Evolutionary conservation across 2,797 vertebrate genomes (phyloP), one percentile per base, ranked within the genome.

Genomic region (Octomys mimax): DNA sequence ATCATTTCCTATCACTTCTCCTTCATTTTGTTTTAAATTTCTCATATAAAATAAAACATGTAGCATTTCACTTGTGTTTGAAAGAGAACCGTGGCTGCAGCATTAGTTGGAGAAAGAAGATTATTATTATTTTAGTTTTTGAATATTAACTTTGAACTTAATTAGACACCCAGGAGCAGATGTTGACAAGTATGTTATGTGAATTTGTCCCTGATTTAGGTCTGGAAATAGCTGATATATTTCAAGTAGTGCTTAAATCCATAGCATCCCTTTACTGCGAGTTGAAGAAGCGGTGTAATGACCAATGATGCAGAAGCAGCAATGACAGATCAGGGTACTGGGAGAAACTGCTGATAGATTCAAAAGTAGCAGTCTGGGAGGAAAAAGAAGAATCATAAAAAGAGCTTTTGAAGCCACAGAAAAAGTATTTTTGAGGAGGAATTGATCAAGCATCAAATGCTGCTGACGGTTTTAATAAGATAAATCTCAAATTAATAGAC

Each of bases 381-480:
- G 19, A 16, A 2, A 80, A 80, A 82, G 24, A 2, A 39, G 24
- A 64, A 77, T 18, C 12, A 31, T 1, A 57, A 66, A 80, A 5
- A 2, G 18, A n/a, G 14, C 36, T 79, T 61, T 39, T 19, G n/a
- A 93, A 92, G 54, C 33, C 59, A 39, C 18, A 8, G 46, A 22
- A 59, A 93, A 91, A 87, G 14, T 6, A 5, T 75, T 89, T 87
- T 91, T 92, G 70, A 90, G 77, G 75, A 94, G 13, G 9, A 71
- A 42, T 78, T 90, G 64, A 46, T 26, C 16, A 16, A 83, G 11
- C 78, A 18, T 88, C 62, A 75, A 73, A 87, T 31, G 39, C 39
- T 84, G n/a, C 7, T 54, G 8, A 68, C 84, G 12, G 49, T 39
- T 91, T 89, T 82, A 62, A 62, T 68, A 86, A 54, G 42, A 80